Percentiles rank a stretch among this genome's conserved stretches.
Evolutionary conservation across 2,113 vertebrate species (phyloP).

Genomic region (Oryzias javanicus): DNA sequence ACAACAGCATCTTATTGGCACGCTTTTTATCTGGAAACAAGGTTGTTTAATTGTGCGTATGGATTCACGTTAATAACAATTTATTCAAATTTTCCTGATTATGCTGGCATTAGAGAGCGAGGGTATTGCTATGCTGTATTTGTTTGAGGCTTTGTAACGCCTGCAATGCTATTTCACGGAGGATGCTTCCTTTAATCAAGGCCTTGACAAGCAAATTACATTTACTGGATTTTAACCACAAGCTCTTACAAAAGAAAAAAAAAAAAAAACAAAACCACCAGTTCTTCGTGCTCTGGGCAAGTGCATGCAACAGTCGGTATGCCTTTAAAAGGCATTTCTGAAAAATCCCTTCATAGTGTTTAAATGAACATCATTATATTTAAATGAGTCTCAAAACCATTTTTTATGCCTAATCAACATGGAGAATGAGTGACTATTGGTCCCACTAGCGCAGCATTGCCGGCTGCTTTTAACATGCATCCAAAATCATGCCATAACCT

Average conservation of each 20-base stretch:
- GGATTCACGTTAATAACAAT: constrained; percentile 54
- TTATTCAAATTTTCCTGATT: constrained; percentile 38
- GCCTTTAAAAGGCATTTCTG: constrained; percentile 26
- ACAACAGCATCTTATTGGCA: constrained; percentile 5
- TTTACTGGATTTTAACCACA: constrained; percentile 41
- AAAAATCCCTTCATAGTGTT: constrained; percentile 37
- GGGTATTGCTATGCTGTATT: constrained; percentile 36
- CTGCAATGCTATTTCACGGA: constrained; percentile 63
- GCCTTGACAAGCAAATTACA: constrained; percentile 47
- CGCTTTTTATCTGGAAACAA: constrained; percentile 45
- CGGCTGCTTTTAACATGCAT: constrained; percentile 8
- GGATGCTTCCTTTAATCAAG: constrained; percentile 63
- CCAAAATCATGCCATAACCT: constrained; percentile 12
- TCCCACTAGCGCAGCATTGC: constrained; percentile 7
- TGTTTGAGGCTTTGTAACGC: constrained; percentile 37
- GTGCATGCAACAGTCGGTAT: constrained; percentile 14
- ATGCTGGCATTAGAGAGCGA: constrained; percentile 37
- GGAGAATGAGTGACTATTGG: constrained; percentile 45
- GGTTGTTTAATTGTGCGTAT: constrained; percentile 42
- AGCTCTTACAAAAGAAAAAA: not conserved
- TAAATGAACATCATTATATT: constrained; percentile 50
- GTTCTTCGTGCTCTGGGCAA: constrained; percentile 33
- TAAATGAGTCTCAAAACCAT: constrained; percentile 51
- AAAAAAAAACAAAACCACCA: constrained; percentile 33
- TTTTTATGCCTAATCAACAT: constrained; percentile 54